Evolutionary conservation across 1,140 invertebrate genomes (phyloP).

Genomic region (Samia ricini): DNA sequence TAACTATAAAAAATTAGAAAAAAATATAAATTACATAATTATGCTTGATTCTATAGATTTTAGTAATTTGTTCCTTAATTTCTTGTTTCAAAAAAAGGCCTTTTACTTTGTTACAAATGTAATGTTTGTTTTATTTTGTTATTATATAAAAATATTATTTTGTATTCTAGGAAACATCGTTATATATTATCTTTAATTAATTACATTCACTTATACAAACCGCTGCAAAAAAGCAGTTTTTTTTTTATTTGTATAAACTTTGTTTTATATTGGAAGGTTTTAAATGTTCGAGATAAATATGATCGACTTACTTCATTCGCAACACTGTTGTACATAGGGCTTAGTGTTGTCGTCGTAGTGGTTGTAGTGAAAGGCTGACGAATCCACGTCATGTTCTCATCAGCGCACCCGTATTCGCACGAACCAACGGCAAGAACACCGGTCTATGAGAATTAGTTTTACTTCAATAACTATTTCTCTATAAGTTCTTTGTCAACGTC

Average conservation of each 20-base stretch:
- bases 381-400: conserved; percentile 63
- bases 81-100: too few relatives aligned
- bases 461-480: background rate
- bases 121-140: too few relatives aligned
- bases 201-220: too few relatives aligned
- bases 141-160: too few relatives aligned
- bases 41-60: too few relatives aligned
- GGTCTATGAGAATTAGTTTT: conserved; percentile 29
- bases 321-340: conserved; percentile 56
- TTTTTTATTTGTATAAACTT: background rate
- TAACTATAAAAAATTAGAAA: too few relatives aligned
- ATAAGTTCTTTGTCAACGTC: background rate
- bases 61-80: too few relatives aligned
- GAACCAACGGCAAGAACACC: conserved; percentile 57
- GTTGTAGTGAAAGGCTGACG: conserved; percentile 46
- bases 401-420: conserved; percentile 64
- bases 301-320: conserved; percentile 30
- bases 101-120: too few relatives aligned
- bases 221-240: background rate
- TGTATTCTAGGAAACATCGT: too few relatives aligned
- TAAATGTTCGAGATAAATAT: background rate
- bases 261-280: background rate
- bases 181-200: too few relatives aligned
- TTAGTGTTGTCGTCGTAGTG: conserved; percentile 50
- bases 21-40: too few relatives aligned